Percentiles rank a stretch among this genome's conserved stretches.
Evolutionary conservation across 1,140 invertebrate genomes (phyloP).

Genomic region (Drosophila malerkotliana): DNA sequence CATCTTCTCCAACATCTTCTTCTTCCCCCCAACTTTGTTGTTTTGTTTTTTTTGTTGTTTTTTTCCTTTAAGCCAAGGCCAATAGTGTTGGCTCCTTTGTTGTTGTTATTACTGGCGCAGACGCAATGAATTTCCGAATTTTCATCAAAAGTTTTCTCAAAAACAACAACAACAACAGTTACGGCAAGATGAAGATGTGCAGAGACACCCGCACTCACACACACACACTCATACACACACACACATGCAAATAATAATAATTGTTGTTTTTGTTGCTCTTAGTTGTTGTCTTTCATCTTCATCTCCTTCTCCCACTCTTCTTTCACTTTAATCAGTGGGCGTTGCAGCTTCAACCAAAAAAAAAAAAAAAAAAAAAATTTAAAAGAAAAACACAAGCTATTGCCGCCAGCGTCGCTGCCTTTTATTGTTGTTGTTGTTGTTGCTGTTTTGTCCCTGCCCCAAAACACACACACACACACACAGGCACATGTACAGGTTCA

Average conservation of each 20-base stretch:
- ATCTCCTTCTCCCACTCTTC: conserved; percentile 15
- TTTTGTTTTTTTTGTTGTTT: conserved; percentile 20
- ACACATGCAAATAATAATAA: conserved; percentile 10
- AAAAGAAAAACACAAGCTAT: conserved; percentile 30
- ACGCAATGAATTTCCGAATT: conserved; percentile 58
- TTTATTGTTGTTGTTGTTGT: conserved; percentile 14
- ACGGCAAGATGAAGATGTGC: conserved; percentile 5
- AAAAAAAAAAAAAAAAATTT: conserved; percentile 10
- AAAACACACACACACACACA: conserved; percentile 20
- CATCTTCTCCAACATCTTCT: conserved; percentile 4
- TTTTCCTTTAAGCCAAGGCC: conserved; percentile 60
- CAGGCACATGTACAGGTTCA: conserved; percentile 20
- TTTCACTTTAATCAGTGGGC: conserved; percentile 49
- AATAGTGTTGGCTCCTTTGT: conserved; percentile 42
- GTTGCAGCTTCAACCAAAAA: conserved; percentile 43
- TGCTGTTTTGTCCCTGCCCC: conserved; percentile 52
- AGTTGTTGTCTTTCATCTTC: conserved; percentile 17
- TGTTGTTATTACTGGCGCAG: conserved; percentile 49
- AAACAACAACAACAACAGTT: conserved; percentile 30
- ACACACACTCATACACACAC: conserved; percentile 36
- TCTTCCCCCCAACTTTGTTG: conserved; percentile 19
- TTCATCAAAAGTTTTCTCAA: conserved; percentile 48
- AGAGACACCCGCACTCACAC: conserved; percentile 37
- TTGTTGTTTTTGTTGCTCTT: conserved; percentile 11
- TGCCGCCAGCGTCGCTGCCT: conserved; percentile 59